Conservation (phyloP, 2,797 vertebrate genomes). For the Peromyscus nudipes region DNA sequence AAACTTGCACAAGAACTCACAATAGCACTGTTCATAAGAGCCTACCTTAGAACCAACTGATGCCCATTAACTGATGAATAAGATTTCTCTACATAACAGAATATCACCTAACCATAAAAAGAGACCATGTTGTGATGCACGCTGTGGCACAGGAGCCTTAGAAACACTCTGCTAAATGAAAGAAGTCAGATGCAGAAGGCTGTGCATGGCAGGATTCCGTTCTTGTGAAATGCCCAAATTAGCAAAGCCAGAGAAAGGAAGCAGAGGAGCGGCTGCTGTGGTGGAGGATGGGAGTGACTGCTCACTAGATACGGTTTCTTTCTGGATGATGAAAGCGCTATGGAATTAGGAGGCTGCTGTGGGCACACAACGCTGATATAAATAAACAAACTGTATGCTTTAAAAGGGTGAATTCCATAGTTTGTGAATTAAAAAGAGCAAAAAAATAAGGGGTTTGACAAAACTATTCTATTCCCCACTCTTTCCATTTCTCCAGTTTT, state of each 20-base stretch:
- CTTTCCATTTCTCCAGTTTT: not conserved
- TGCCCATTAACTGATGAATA: not conserved
- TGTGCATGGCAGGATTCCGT: not conserved
- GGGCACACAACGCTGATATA: not conserved
- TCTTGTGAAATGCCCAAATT: not conserved
- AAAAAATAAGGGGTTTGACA: conserved; percentile 40
- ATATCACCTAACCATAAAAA: conserved; percentile 44
- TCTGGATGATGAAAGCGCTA: not conserved
- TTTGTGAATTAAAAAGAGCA: conserved; percentile 4
- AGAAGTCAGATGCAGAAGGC: not conserved
- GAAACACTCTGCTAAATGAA: no score
- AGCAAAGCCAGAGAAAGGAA: conserved; percentile 21
- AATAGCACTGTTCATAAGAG: not conserved
- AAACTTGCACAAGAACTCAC: not conserved
- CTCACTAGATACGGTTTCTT: not conserved
- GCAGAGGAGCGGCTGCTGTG: not conserved
- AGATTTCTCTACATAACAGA: not conserved
- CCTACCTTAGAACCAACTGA: not conserved
- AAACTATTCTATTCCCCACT: not conserved
- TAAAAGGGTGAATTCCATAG: conserved; percentile 37
- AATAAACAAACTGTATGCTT: conserved; percentile 4
- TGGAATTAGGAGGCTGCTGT: conserved; percentile 19
- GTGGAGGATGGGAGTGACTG: not conserved
- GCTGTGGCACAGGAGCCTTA: not conserved
- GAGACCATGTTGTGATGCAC: conserved; percentile 1